Evolutionary conservation across 1,140 invertebrate species (phyloP).

Genomic region (Nasonia vitripennis): DNA sequence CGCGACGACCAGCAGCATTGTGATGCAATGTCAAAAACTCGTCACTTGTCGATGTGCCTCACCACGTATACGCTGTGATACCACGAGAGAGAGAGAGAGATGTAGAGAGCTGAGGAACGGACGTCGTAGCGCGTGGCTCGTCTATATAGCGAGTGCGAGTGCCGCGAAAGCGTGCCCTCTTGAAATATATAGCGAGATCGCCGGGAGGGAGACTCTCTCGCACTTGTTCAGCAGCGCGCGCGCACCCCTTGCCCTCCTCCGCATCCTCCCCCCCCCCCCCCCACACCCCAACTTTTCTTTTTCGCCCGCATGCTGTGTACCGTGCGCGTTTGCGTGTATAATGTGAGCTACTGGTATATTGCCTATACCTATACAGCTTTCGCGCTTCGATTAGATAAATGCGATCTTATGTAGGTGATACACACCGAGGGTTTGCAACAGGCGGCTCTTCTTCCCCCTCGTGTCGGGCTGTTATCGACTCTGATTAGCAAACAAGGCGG

Average conservation of each 20-base stretch:
- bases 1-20: background rate
- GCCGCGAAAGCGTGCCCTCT: slow-evolving; percentile 32
- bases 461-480: too few species aligned
- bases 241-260: background rate
- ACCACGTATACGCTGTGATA: too few species aligned
- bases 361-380: background rate
- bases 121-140: slow-evolving; percentile 12
- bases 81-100: too few species aligned
- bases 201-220: slow-evolving; percentile 27
- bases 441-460: too few species aligned
- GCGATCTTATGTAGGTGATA: background rate
- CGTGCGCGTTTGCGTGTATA: too few species aligned
- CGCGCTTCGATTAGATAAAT: background rate
- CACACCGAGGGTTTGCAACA: background rate
- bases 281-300: background rate
- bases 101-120: background rate
- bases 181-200: slow-evolving; percentile 63
- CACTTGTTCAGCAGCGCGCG: slow-evolving; percentile 10
- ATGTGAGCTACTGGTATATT: background rate
- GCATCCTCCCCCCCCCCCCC: background rate
- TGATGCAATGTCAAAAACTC: background rate
- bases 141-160: slow-evolving; percentile 34
- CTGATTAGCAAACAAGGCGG: background rate
- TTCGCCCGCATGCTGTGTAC: background rate
- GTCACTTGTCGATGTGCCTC: background rate